phyloP scores from a whole-genome alignment of 35 echinoderm and acorn worm genomes.

The Diadema setosum region DNA sequence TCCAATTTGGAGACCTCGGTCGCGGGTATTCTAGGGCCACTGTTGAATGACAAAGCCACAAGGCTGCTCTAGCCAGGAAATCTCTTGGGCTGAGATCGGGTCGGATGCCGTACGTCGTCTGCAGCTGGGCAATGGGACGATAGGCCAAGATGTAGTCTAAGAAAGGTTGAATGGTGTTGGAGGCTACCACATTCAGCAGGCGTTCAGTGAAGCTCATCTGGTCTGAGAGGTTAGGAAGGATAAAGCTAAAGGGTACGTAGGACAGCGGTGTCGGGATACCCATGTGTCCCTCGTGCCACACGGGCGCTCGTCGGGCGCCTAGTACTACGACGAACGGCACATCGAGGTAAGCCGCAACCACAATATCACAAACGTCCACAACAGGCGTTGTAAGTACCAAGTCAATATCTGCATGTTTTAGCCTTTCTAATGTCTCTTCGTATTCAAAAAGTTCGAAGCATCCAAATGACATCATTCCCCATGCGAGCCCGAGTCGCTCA shows the following conservation, averaged over 20 bases:
- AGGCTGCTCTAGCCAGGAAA: neutral
- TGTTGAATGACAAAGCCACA: neutral
- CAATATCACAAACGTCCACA: neutral
- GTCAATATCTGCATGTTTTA: neutral
- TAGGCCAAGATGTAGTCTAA: neutral
- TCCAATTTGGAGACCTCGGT: neutral
- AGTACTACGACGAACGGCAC: slow-evolving; percentile 5
- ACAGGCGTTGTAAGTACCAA: neutral
- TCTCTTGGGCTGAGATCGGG: neutral
- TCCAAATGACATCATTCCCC: neutral
- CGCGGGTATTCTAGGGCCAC: neutral
- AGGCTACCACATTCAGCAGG: neutral
- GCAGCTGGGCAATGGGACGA: neutral
- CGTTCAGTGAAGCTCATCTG: slow-evolving; percentile 8
- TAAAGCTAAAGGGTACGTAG: neutral
- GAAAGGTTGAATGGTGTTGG: neutral
- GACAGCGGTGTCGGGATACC: neutral
- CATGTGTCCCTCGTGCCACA: neutral
- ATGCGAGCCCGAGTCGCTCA: neutral
- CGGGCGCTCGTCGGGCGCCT: neutral
- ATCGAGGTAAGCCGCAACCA: slow-evolving; percentile 1
- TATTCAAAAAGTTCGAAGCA: neutral
- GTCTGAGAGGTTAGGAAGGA: neutral
- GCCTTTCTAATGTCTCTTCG: neutral
- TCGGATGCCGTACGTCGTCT: neutral